Conservation (phyloP, 2,113 vertebrate species). For the Brachypodius melanocephalos region DNA sequence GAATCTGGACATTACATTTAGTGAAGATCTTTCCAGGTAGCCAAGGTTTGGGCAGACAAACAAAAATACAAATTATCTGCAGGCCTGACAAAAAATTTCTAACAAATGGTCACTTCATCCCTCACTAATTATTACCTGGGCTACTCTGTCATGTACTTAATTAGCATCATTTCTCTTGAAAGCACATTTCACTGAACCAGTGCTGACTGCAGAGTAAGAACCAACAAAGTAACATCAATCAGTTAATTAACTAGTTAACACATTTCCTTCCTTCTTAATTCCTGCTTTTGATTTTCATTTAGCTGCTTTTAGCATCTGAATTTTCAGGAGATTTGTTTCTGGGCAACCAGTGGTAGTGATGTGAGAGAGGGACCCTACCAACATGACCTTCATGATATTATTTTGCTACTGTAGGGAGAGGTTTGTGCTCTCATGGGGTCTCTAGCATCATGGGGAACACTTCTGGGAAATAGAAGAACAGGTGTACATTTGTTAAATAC, state of each 20-base stretch:
- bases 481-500: conserved; percentile 36
- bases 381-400: neutral
- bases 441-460: neutral
- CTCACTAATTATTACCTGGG: conserved; percentile 44
- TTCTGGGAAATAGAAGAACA: conserved; percentile 48
- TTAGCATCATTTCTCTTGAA: conserved; percentile 44
- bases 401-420: neutral
- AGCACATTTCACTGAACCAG: conserved; percentile 10
- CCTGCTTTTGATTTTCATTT: conserved; percentile 27
- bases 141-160: conserved; percentile 23
- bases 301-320: conserved; percentile 5
- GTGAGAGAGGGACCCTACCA: neutral
- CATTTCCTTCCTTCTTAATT: conserved; percentile 45
- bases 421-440: neutral
- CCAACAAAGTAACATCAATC: conserved; percentile 47
- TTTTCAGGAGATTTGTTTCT: conserved; percentile 18
- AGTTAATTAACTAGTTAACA: conserved; percentile 50
- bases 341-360: neutral
- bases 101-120: neutral
- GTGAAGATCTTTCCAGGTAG: neutral
- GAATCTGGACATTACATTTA: neutral
- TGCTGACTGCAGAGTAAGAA: neutral
- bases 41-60: neutral
- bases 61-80: neutral
- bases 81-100: neutral